Conservation (phyloP, 2,113 vertebrate genomes). For the Epinephelus cyanopodus region DNA sequence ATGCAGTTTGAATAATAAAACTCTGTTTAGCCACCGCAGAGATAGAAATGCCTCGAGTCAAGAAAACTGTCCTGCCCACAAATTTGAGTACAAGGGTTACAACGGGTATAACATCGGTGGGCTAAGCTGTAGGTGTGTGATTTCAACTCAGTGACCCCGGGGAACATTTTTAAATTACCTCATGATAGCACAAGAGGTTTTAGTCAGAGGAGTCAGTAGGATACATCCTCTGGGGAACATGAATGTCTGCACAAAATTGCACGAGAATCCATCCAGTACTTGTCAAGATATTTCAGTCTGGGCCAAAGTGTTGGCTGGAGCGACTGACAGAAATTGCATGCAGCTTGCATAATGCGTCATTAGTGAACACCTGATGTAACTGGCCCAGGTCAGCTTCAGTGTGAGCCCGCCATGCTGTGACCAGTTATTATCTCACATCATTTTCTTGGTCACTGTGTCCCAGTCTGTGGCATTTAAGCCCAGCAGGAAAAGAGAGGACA, state of each 20-base stretch:
- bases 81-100: no score
- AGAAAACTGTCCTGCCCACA: no score
- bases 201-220: neutral
- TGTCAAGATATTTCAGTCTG: neutral
- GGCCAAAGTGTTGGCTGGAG: neutral
- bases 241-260: neutral
- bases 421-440: neutral
- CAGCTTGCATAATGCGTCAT: neutral
- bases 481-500: neutral
- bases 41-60: no score
- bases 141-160: no score
- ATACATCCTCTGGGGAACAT: neutral
- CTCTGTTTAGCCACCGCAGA: no score
- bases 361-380: constrained; percentile 6
- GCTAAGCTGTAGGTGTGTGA: no score
- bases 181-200: neutral
- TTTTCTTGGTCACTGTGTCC: constrained; percentile 3
- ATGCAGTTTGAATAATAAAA: no score
- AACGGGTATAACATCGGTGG: no score
- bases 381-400: neutral
- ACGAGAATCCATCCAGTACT: neutral
- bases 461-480: constrained; percentile 13
- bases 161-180: neutral
- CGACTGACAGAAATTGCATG: neutral
- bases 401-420: neutral